These are phyloP conservation scores for Ormyrus rosae DNA, from an alignment of 2,888 invertebrate genomes.

Conservation along the genomic window DNA sequence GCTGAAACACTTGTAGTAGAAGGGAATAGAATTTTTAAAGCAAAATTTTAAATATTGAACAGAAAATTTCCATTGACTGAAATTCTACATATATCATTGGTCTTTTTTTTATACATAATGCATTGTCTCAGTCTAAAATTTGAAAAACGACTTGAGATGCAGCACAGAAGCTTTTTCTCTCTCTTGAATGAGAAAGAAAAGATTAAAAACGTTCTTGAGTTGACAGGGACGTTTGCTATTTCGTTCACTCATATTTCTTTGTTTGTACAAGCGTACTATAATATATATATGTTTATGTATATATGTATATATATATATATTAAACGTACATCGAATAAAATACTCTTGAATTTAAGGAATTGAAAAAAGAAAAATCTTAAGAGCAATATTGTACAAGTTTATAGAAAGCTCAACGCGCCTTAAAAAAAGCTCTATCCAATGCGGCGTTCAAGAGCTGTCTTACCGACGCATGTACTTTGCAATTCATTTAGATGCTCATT, in stretches of 20 bases:
- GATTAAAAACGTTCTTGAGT: slow-evolving; percentile 37
- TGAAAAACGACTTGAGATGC: slow-evolving; percentile 23
- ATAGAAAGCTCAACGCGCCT: slow-evolving; percentile 49
- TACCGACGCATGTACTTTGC: slow-evolving; percentile 24
- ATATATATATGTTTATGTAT: slow-evolving; percentile 3
- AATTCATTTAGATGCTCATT: slow-evolving; percentile 39
- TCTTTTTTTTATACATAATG: slow-evolving; percentile 36
- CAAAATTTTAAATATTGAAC: slow-evolving; percentile 28
- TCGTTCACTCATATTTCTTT: slow-evolving; percentile 39
- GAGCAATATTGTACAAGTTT: slow-evolving; percentile 45
- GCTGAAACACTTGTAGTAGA: slow-evolving; percentile 40
- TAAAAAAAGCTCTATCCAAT: slow-evolving; percentile 50
- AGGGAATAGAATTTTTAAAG: slow-evolving; percentile 5
- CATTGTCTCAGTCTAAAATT: neutral
- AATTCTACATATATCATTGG: slow-evolving; percentile 44
- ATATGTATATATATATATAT: slow-evolving; percentile 33
- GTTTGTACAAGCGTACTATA: slow-evolving; percentile 57
- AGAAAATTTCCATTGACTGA: slow-evolving; percentile 21
- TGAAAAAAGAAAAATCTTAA: slow-evolving; percentile 41
- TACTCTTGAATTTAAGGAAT: slow-evolving; percentile 55
- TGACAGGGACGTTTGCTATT: slow-evolving; percentile 37
- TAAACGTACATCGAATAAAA: slow-evolving; percentile 53
- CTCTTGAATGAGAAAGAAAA: slow-evolving; percentile 25
- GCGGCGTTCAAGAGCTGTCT: slow-evolving; percentile 33
- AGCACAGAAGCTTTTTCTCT: slow-evolving; percentile 33